phyloP scores from a whole-genome alignment of 1,140 invertebrate species.

The Drosophila fuyamai region DNA sequence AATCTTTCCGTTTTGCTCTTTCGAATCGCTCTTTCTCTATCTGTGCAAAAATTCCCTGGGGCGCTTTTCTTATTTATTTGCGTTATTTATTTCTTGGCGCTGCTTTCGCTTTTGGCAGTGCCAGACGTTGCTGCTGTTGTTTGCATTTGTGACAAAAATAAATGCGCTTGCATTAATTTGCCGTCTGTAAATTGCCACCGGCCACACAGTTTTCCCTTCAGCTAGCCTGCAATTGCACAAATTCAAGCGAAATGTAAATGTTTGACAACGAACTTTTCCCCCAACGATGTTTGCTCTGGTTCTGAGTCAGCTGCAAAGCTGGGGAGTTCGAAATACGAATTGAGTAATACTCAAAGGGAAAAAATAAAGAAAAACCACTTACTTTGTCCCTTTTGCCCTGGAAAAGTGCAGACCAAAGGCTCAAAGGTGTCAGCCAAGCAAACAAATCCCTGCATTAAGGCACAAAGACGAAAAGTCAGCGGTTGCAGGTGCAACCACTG shows the following conservation, averaged over 20 bases:
- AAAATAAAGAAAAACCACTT: conserved; percentile 48
- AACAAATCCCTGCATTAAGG: conserved; percentile 61
- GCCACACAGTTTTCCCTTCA: conserved; percentile 41
- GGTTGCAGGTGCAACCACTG: conserved; percentile 25
- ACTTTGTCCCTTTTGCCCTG: conserved; percentile 65
- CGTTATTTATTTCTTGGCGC: conserved; percentile 81
- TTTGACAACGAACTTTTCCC: conserved; percentile 77
- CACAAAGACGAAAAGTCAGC: conserved; percentile 56
- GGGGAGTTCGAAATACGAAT: conserved; percentile 33
- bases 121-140: conserved; percentile 73
- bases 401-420: conserved; percentile 33
- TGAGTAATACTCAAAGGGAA: conserved; percentile 50
- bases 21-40: conserved; percentile 32
- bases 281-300: conserved; percentile 37
- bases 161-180: conserved; percentile 80
- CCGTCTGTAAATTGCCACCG: conserved; percentile 78
- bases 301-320: conserved; percentile 44
- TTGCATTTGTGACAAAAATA: conserved; percentile 82
- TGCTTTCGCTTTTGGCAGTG: conserved; percentile 80
- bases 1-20: conserved; percentile 4
- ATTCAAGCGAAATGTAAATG: conserved; percentile 83
- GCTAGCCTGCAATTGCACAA: conserved; percentile 70
- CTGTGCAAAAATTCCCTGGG: conserved; percentile 52
- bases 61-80: conserved; percentile 82
- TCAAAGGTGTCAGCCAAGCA: conserved; percentile 73